A percentile compares a stretch with the other conserved stretches of the same genome.
Evolutionary conservation across 1,140 invertebrate species (phyloP).

Genomic region (Eriocheir sinensis): DNA sequence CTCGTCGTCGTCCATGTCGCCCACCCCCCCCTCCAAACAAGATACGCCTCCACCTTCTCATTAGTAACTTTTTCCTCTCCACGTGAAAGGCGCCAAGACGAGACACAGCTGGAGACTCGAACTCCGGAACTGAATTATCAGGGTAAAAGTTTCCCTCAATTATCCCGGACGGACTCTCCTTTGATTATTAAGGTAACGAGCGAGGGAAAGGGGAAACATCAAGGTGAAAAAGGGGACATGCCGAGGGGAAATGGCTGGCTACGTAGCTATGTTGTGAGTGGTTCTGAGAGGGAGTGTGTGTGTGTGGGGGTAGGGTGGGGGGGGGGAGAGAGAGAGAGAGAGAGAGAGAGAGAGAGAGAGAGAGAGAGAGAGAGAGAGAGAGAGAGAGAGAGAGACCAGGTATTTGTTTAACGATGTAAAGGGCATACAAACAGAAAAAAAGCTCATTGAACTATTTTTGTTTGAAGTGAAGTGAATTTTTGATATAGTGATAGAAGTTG

Average conservation of each 20-base stretch:
- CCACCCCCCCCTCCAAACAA: not conserved
- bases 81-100: not conserved
- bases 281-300: no score
- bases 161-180: not conserved
- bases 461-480: not conserved
- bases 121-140: not conserved
- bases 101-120: conserved; percentile 13
- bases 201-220: not conserved
- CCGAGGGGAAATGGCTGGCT: no score
- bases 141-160: not conserved
- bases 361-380: conserved; percentile 20
- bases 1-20: not conserved
- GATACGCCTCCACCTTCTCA: conserved; percentile 8
- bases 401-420: not conserved
- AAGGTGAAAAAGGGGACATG: not conserved
- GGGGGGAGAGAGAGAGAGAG: not conserved
- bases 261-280: no score
- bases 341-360: conserved; percentile 22
- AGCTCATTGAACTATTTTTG: not conserved
- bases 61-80: conserved; percentile 11
- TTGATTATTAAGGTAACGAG: conserved; percentile 3
- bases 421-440: not conserved
- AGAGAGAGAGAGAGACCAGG: not conserved
- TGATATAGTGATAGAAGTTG: not conserved
- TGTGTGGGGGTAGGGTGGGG: not conserved